Conservation (phyloP, 2,797 vertebrate species). For the Enteromius mattozi region DNA sequence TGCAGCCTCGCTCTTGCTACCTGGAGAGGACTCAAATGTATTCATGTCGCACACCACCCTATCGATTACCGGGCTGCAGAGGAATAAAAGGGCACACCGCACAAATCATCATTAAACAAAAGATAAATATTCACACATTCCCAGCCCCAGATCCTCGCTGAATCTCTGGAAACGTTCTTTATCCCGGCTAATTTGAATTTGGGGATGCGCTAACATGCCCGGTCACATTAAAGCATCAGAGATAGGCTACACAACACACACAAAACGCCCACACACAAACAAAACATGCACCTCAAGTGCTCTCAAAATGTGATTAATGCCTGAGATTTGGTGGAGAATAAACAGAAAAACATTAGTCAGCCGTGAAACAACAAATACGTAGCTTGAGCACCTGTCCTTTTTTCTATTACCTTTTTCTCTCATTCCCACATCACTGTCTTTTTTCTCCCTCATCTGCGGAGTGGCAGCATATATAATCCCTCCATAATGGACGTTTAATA, state of each 20-base stretch:
- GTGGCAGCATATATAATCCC: constrained; percentile 78
- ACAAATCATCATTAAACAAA: constrained; percentile 74
- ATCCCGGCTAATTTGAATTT: constrained; percentile 72
- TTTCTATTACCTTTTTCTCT: constrained; percentile 37
- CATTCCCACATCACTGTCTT: constrained; percentile 61
- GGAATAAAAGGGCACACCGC: constrained; percentile 72
- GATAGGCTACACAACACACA: constrained; percentile 58
- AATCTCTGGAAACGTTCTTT: constrained; percentile 64
- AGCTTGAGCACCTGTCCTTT: constrained; percentile 68
- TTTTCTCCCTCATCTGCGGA: constrained; percentile 61
- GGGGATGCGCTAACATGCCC: constrained; percentile 75
- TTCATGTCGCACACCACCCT: constrained; percentile 68
- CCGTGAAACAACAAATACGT: constrained; percentile 71
- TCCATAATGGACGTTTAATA: constrained; percentile 82
- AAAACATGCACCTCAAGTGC: constrained; percentile 52
- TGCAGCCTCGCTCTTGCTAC: not conserved
- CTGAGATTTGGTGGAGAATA: constrained; percentile 74
- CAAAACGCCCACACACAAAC: constrained; percentile 50
- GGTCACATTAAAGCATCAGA: constrained; percentile 71
- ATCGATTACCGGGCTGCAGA: constrained; percentile 74
- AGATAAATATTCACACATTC: constrained; percentile 33
- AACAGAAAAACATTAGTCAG: constrained; percentile 57
- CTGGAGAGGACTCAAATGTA: constrained; percentile 72
- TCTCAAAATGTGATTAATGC: constrained; percentile 72
- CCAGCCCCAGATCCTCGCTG: constrained; percentile 66